Conservation (phyloP, 2,113 vertebrate species). For the Crotalus horridus region DNA sequence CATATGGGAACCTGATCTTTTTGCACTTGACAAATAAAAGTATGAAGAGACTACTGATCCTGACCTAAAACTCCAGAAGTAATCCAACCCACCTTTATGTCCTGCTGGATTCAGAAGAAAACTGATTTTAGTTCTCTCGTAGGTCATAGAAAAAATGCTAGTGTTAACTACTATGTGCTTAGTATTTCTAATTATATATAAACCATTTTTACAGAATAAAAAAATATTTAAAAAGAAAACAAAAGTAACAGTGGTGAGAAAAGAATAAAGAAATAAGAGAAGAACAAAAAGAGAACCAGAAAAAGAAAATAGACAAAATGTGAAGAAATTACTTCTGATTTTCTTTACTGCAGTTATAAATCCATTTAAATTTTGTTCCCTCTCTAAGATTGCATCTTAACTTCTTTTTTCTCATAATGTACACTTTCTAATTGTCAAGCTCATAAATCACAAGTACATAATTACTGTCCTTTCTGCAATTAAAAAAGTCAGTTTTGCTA, state of each 20-base stretch:
- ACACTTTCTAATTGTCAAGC: background rate
- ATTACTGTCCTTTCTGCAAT: background rate
- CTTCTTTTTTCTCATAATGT: background rate
- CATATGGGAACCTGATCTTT: background rate
- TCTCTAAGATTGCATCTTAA: background rate
- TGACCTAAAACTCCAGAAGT: background rate
- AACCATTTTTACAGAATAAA: background rate
- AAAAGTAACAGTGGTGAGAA: background rate
- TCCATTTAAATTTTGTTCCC: background rate
- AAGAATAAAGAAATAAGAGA: background rate
- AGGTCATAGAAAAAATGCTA: background rate
- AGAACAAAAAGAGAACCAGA: background rate
- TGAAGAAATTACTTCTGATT: background rate
- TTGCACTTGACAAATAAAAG: background rate
- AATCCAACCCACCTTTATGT: background rate
- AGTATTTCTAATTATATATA: background rate
- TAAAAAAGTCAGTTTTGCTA: background rate
- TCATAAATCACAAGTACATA: background rate
- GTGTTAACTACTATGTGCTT: background rate
- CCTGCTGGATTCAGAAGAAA: background rate
- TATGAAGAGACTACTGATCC: background rate
- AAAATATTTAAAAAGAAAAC: background rate
- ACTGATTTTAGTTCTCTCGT: background rate
- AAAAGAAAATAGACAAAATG: background rate
- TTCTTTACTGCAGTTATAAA: background rate